Evolutionary conservation across 2,888 invertebrate genomes (phyloP).

Genomic region (Metallyticus violacea): DNA sequence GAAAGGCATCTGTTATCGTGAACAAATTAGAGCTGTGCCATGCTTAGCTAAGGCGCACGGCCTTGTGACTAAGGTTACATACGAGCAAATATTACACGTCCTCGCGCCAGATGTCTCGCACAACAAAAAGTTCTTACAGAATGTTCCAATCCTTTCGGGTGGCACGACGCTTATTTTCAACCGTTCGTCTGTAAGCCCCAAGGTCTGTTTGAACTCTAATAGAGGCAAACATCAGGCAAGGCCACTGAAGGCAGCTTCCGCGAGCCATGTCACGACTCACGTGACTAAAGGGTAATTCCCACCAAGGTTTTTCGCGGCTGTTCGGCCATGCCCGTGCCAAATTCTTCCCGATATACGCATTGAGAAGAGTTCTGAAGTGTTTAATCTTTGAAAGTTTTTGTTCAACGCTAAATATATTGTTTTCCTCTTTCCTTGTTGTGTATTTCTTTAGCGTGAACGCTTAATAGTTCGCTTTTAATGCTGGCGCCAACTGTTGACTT

Average conservation of each 20-base stretch:
- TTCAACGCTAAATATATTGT: no score
- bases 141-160: not conserved
- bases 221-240: not conserved
- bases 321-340: not conserved
- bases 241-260: not conserved
- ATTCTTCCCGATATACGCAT: not conserved
- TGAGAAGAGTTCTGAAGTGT: no score
- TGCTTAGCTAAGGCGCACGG: no score
- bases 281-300: not conserved
- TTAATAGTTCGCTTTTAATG: no score
- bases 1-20: not conserved
- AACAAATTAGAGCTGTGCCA: no score
- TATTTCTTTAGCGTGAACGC: no score
- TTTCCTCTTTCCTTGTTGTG: no score
- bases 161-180: not conserved
- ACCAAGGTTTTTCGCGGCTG: not conserved
- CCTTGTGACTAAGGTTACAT: not conserved
- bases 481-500: no score
- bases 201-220: not conserved
- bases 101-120: not conserved
- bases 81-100: not conserved
- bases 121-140: not conserved
- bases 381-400: no score
- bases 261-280: not conserved
- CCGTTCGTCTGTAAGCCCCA: not conserved